Conservation (phyloP, 2,113 vertebrate genomes). For the Podilymbus podiceps region DNA sequence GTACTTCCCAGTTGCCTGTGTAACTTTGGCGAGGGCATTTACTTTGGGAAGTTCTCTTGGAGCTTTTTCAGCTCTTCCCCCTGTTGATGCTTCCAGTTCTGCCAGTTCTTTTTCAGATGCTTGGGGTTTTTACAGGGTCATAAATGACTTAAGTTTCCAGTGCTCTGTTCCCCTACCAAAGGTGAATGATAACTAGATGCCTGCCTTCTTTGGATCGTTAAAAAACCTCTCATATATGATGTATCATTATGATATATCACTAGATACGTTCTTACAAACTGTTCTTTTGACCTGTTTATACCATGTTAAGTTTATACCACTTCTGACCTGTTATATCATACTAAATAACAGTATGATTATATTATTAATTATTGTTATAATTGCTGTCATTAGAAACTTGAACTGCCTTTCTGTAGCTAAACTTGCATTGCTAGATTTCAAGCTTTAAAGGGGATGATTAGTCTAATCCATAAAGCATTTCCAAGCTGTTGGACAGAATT, state of each 20-base stretch:
- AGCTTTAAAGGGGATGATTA: neutral
- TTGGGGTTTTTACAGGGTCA: neutral
- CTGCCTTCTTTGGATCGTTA: neutral
- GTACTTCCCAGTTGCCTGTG: neutral
- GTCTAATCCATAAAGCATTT: neutral
- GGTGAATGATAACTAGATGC: neutral
- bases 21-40: neutral
- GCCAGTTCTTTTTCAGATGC: neutral
- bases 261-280: neutral
- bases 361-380: neutral
- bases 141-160: neutral
- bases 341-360: neutral
- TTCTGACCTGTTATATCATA: too few relatives aligned
- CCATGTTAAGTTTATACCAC: too few relatives aligned
- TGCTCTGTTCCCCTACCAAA: neutral
- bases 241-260: too few relatives aligned
- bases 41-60: neutral
- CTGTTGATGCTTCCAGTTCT: neutral
- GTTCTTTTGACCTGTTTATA: neutral
- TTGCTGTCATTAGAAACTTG: neutral
- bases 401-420: neutral
- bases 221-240: neutral
- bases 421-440: neutral
- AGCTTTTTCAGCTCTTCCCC: neutral
- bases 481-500: neutral